Evolutionary conservation across 2,113 vertebrate species (phyloP), one percentile per base, ranked within the genome.

Genomic region (Proteles cristata): DNA sequence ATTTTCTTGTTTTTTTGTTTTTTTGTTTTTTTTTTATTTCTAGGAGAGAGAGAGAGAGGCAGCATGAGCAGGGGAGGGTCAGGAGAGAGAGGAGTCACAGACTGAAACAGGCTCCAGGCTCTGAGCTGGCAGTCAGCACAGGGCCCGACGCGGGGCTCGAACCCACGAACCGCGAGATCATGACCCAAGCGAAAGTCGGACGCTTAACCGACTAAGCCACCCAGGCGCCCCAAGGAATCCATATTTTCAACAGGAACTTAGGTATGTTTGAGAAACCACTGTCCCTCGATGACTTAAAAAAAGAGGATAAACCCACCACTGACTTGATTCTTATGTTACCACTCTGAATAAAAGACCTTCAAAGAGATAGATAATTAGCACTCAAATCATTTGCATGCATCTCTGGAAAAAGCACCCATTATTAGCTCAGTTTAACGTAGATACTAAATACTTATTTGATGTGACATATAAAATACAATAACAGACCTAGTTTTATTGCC

Each of bases 171-270:
- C n/a, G n/a, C n/a, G n/a, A n/a, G n/a, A n/a, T n/a, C n/a, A n/a
- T n/a, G n/a, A n/a, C n/a, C n/a, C n/a, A n/a, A n/a, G n/a, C n/a
- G n/a, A n/a, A n/a, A n/a, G n/a, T n/a, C n/a, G n/a, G n/a, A n/a
- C n/a, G n/a, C n/a, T n/a, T n/a, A n/a, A n/a, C n/a, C n/a, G n/a
- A n/a, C n/a, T n/a, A n/a, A n/a, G n/a, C n/a, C n/a, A n/a, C n/a
- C n/a, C n/a, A n/a, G n/a, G n/a, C n/a, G n/a, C n/a, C n/a, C n/a
- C 43, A 84, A 33, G 26, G 43, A 79, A 66, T 55, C 31, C n/a
- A 11, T 73, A 93, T 82, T 97, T 96, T 97, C 79, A 94, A 93
- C 19, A 43, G 74, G 28, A 96, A 93, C 17, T 19, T 55, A 76
- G 73, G 31, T 84, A 83, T 14, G 33, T 92, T 92, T 83, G 48